Percentiles rank a stretch among this genome's conserved stretches.
Conservation (phyloP, 2,113 vertebrate genomes). For the Lepus europaeus region DNA sequence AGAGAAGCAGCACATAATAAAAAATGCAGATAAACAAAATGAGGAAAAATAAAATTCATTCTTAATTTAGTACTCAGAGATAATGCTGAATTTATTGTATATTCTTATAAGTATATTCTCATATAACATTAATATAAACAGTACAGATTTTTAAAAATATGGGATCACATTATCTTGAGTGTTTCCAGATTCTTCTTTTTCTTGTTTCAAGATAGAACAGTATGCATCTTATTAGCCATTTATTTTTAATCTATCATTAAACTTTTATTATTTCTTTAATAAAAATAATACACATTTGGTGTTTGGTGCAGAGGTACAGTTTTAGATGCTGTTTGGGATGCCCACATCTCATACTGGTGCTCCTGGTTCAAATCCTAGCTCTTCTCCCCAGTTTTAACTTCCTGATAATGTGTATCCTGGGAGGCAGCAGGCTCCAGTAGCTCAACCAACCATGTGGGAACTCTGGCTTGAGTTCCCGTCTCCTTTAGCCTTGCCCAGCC, state of each 20-base stretch:
- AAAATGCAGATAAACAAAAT: slow-evolving; percentile 20
- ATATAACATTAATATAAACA: slow-evolving; percentile 9
- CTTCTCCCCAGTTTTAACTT: too few species aligned
- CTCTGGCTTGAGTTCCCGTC: too few species aligned
- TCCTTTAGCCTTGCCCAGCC: too few species aligned
- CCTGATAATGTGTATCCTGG: too few species aligned
- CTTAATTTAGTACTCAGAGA: slow-evolving; percentile 12
- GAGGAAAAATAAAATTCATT: slow-evolving; percentile 36
- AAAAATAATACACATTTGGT: not conserved
- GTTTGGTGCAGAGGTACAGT: too few species aligned
- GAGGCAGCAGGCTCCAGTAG: too few species aligned
- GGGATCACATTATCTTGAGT: slow-evolving; percentile 2
- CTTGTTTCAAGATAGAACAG: not conserved
- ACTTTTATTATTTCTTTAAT: slow-evolving; percentile 43
- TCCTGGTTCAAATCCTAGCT: too few species aligned
- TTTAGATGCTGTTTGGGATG: too few species aligned
- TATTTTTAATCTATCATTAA: not conserved
- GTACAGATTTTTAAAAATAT: slow-evolving; percentile 9
- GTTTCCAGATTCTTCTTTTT: not conserved
- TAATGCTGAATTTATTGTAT: slow-evolving; percentile 38
- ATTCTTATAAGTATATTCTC: not conserved
- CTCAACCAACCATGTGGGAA: too few species aligned
- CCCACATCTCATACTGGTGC: too few species aligned
- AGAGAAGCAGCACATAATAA: slow-evolving; percentile 12
- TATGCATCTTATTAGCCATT: not conserved